Evolutionary conservation across 2,113 vertebrate genomes (phyloP).

Genomic region (Plotosus lineatus): DNA sequence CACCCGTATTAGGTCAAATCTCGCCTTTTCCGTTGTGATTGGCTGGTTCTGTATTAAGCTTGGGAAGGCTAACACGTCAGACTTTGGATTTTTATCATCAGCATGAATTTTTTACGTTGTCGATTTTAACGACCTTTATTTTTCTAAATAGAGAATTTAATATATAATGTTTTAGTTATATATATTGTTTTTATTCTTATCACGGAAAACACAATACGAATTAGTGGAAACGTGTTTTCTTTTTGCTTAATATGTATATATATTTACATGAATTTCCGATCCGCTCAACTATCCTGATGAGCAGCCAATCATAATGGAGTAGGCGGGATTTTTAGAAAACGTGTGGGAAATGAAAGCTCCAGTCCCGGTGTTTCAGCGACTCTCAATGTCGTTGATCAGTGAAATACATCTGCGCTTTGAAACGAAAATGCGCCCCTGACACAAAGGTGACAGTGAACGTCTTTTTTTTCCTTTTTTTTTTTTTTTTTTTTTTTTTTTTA

Average conservation of each 20-base stretch:
- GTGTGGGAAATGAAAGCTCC: background rate
- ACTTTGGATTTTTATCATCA: background rate
- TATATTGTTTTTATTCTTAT: background rate
- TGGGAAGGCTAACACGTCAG: background rate
- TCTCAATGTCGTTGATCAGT: slow-evolving; percentile 18
- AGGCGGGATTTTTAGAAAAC: background rate
- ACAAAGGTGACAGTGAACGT: no score
- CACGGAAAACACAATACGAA: background rate
- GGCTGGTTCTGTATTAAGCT: background rate
- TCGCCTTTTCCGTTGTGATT: background rate
- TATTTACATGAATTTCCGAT: background rate
- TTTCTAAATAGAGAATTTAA: background rate
- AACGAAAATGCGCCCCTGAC: background rate
- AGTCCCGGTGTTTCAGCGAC: no score
- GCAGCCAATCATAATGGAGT: background rate
- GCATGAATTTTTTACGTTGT: background rate
- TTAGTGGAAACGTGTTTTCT: no score
- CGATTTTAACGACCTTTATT: background rate
- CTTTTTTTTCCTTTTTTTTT: no score
- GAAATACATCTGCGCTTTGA: background rate
- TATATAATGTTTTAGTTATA: no score
- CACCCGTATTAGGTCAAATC: slow-evolving; percentile 2
- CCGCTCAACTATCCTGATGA: no score
- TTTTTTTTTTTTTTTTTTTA: background rate
- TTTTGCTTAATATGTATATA: background rate